These are phyloP conservation scores for Paradisaea rubra DNA, from an alignment of 2,113 vertebrate genomes.

Conservation along the genomic window DNA sequence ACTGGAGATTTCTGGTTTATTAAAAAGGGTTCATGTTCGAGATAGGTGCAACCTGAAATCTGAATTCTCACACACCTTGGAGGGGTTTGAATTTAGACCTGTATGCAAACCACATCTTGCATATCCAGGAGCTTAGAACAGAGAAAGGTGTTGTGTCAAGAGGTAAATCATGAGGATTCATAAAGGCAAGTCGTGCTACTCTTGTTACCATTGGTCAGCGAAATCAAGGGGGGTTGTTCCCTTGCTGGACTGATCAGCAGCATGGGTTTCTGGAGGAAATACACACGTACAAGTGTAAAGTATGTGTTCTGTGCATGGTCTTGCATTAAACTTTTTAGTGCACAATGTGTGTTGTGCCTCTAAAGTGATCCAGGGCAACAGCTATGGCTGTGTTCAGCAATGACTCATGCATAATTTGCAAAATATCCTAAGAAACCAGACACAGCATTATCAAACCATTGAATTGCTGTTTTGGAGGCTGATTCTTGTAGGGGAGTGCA, in stretches of 20 bases:
- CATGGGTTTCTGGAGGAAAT: neutral
- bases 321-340: neutral
- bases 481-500: neutral
- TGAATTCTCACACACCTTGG: neutral
- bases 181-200: neutral
- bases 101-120: neutral
- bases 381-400: neutral
- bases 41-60: neutral
- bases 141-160: neutral
- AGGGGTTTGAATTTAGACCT: neutral
- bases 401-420: neutral
- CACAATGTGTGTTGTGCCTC: neutral
- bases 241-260: neutral
- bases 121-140: neutral
- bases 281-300: neutral
- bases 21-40: neutral
- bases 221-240: neutral
- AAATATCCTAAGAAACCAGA: neutral
- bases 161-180: neutral
- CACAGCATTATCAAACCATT: neutral
- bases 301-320: neutral
- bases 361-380: neutral
- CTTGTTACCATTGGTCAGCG: neutral
- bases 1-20: constrained; percentile 18
- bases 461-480: neutral